Evolutionary conservation across 2,888 invertebrate genomes (phyloP).

Genomic region (Rhorus exstirpatorius): DNA sequence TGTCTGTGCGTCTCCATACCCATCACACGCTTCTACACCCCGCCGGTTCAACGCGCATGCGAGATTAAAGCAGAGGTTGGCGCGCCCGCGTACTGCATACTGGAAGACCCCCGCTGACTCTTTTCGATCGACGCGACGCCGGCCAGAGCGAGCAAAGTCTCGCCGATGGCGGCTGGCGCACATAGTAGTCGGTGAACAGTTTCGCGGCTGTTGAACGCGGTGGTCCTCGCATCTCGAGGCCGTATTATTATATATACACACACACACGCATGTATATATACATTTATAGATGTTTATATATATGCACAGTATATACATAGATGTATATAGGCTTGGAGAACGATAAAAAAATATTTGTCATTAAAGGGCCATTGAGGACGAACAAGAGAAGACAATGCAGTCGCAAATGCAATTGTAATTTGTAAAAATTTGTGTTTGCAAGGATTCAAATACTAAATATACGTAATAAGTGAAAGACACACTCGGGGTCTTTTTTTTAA

Average conservation of each 20-base stretch:
- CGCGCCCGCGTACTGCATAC: conserved; percentile 70
- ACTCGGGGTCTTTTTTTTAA: too few relatives aligned
- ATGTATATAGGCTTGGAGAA: background rate
- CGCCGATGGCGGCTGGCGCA: conserved; percentile 78
- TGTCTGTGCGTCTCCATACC: background rate
- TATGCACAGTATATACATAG: background rate
- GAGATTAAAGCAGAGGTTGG: conserved; percentile 75
- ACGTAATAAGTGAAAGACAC: background rate
- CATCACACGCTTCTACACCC: conserved; percentile 22
- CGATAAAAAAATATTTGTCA: background rate
- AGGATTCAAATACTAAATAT: background rate
- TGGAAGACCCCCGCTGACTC: conserved; percentile 76
- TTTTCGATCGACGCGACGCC: conserved; percentile 85
- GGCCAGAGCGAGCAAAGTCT: conserved; percentile 77
- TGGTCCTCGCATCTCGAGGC: conserved; percentile 34
- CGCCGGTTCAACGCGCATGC: conserved; percentile 84
- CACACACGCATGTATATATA: background rate
- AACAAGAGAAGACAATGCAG: too few relatives aligned
- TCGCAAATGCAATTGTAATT: too few relatives aligned
- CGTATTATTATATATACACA: conserved; percentile 2
- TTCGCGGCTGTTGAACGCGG: conserved; percentile 62
- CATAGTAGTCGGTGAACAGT: conserved; percentile 60
- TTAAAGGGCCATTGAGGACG: too few relatives aligned
- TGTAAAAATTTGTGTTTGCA: too few relatives aligned
- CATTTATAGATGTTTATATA: conserved; percentile 13